A percentile compares a stretch with the other conserved stretches of the same genome.
Evolutionary conservation across 2,113 vertebrate species (phyloP).

Genomic region (Toxostoma redivivum): DNA sequence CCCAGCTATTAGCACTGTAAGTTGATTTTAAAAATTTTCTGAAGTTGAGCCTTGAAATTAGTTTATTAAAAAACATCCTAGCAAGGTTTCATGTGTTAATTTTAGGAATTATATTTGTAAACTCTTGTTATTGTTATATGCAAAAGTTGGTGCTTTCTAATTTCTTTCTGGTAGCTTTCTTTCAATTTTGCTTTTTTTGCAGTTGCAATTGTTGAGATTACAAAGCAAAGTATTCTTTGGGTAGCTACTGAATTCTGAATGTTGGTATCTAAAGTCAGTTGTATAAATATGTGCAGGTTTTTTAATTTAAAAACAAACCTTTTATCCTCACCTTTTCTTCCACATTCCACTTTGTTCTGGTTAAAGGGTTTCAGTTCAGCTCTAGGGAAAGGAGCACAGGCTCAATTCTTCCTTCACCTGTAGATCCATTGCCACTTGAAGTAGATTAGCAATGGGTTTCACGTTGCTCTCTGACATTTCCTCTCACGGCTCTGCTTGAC

Average conservation of each 20-base stretch:
- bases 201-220: background rate
- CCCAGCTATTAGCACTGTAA: background rate
- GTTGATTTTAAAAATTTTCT: background rate
- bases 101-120: background rate
- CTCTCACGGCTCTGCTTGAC: background rate
- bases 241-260: background rate
- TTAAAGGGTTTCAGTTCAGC: background rate
- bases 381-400: background rate
- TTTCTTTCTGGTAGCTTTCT: background rate
- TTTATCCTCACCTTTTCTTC: background rate
- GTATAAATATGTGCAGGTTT: background rate
- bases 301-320: background rate
- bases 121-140: accelerated
- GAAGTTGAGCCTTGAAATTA: background rate
- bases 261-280: background rate
- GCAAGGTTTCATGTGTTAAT: background rate
- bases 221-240: background rate
- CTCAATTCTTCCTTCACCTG: background rate
- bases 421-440: background rate
- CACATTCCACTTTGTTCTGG: background rate
- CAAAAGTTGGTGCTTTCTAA: background rate
- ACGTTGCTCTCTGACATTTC: background rate
- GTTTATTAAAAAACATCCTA: background rate
- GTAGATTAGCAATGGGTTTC: background rate
- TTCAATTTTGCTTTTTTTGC: background rate